Conservation (phyloP, 1,140 invertebrate species). For the Lerema accius region DNA sequence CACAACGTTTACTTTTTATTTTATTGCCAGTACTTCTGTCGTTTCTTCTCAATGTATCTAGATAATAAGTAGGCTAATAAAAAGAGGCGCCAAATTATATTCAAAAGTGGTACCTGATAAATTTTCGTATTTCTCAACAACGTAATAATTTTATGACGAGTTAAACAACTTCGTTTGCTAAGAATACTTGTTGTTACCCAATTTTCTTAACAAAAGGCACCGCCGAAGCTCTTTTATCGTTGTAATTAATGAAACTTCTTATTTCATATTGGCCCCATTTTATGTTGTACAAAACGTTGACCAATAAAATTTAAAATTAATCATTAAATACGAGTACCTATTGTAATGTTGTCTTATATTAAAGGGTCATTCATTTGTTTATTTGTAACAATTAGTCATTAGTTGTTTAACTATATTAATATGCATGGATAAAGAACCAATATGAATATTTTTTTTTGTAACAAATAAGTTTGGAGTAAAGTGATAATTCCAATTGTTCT, state of each 20-base stretch:
- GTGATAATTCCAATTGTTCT: no score
- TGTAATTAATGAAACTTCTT: slow-evolving; percentile 20
- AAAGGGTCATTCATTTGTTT: no score
- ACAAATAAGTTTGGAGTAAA: no score
- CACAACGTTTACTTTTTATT: slow-evolving; percentile 52
- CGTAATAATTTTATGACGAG: background rate
- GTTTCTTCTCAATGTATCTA: slow-evolving; percentile 47
- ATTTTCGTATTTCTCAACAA: slow-evolving; percentile 1
- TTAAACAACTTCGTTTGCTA: background rate
- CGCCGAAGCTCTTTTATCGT: background rate
- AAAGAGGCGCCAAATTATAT: slow-evolving; percentile 18
- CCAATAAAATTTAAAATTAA: slow-evolving; percentile 28
- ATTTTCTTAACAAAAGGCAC: background rate
- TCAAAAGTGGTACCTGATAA: slow-evolving; percentile 21
- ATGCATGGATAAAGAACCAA: no score
- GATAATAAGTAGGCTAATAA: slow-evolving; percentile 20
- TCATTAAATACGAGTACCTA: slow-evolving; percentile 15
- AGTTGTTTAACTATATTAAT: no score
- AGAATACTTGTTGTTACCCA: slow-evolving; percentile 4
- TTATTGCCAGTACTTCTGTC: slow-evolving; percentile 46
- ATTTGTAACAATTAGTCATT: background rate
- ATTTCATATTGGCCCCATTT: slow-evolving; percentile 10
- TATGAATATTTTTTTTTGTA: no score
- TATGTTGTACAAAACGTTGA: slow-evolving; percentile 18
- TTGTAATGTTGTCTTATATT: no score